Evolutionary conservation across 2,888 invertebrate species (phyloP).

Genomic region (Sminthurinus aureus): DNA sequence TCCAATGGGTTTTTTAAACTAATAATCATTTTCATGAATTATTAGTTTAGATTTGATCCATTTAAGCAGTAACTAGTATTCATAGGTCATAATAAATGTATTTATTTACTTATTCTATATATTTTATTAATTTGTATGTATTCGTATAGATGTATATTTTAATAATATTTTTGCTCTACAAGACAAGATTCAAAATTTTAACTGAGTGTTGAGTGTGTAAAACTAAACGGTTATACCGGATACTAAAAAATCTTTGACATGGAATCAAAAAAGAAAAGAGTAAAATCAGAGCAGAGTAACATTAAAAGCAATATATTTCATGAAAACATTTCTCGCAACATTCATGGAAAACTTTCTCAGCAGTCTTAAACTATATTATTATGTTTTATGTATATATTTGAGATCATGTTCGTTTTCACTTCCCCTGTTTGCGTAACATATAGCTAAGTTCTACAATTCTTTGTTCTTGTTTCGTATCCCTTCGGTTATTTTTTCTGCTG

Average conservation of each 20-base stretch:
- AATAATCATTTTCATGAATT: background rate
- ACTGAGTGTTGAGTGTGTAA: too few relatives aligned
- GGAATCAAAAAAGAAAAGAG: too few relatives aligned
- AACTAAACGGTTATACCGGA: too few relatives aligned
- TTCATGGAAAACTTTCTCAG: background rate
- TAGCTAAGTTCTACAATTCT: background rate
- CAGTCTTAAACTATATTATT: conserved; percentile 24
- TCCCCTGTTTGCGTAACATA: background rate
- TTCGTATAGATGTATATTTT: background rate
- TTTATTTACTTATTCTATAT: background rate
- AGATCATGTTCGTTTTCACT: background rate
- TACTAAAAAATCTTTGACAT: too few relatives aligned
- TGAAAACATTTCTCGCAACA: background rate
- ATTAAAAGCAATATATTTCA: background rate
- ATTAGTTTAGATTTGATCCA: conserved; percentile 9
- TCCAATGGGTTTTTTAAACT: conserved; percentile 24
- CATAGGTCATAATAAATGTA: background rate
- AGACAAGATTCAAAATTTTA: too few relatives aligned
- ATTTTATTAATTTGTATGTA: background rate
- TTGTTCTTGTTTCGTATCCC: background rate
- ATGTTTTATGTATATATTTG: background rate
- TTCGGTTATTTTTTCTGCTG: background rate
- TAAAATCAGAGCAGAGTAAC: too few relatives aligned
- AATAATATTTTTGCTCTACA: too few relatives aligned
- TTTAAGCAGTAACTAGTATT: background rate